These are phyloP conservation scores for Hipparchia semele DNA, from an alignment of 2,888 invertebrate genomes.

Conservation along the genomic window DNA sequence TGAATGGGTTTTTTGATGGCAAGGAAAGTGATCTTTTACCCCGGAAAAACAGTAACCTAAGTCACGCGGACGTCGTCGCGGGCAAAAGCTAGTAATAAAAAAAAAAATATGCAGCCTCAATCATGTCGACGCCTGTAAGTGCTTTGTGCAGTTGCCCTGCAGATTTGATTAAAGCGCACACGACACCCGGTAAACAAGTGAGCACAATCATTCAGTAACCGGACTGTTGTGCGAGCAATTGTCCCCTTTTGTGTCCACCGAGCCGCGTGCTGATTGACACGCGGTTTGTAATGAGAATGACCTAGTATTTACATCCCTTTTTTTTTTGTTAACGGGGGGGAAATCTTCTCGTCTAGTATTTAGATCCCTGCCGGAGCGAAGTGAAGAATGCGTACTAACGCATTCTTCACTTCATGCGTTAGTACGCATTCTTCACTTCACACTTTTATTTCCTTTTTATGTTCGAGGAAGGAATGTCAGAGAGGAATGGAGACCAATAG, in stretches of 20 bases:
- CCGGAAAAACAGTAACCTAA: too few species aligned
- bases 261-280: slow-evolving; percentile 10
- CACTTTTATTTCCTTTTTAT: too few species aligned
- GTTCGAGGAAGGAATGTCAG: too few species aligned
- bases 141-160: neutral
- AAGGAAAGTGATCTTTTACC: too few species aligned
- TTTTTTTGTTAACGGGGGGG: neutral
- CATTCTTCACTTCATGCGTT: neutral
- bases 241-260: slow-evolving; percentile 13
- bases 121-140: neutral
- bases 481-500: too few species aligned
- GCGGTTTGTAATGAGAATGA: neutral
- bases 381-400: too few species aligned
- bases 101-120: neutral
- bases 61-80: too few species aligned
- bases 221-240: slow-evolving; percentile 20
- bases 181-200: slow-evolving; percentile 15
- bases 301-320: neutral
- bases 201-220: slow-evolving; percentile 21
- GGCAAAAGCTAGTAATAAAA: too few species aligned
- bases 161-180: slow-evolving; percentile 19
- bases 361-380: too few species aligned
- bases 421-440: neutral
- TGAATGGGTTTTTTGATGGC: too few species aligned
- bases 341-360: too few species aligned